Percentiles rank a stretch among this genome's conserved stretches.
Evolutionary conservation across 2,113 vertebrate species (phyloP).

Genomic region (Gymnogyps californianus): DNA sequence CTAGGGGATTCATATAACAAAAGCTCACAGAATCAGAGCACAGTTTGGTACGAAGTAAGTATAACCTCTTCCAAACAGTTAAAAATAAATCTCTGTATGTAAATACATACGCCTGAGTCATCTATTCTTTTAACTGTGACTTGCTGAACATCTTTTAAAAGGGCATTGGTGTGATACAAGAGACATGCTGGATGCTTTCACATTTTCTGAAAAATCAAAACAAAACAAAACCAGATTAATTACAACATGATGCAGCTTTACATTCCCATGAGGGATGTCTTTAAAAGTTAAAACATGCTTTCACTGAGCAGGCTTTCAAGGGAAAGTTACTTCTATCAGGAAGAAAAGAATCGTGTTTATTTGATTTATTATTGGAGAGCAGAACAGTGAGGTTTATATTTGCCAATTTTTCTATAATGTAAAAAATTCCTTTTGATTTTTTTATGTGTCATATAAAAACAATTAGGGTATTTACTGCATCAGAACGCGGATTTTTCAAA

Average conservation of each 20-base stretch:
- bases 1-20: background rate
- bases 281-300: slow-evolving; percentile 39
- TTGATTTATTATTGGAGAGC: slow-evolving; percentile 19
- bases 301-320: slow-evolving; percentile 7
- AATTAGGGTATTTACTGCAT: background rate
- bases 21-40: background rate
- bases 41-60: background rate
- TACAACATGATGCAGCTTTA: background rate
- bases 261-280: background rate
- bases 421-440: background rate
- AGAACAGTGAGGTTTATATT: background rate
- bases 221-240: background rate
- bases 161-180: background rate
- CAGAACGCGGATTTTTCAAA: slow-evolving; percentile 19
- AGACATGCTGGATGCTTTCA: background rate
- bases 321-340: background rate
- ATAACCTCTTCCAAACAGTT: background rate
- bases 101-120: background rate
- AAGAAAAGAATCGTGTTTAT: background rate
- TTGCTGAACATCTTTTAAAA: background rate
- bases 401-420: background rate
- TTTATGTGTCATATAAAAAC: background rate
- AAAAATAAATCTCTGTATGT: background rate
- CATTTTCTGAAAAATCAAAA: slow-evolving; percentile 4
- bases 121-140: background rate